Percentiles rank a stretch among this genome's conserved stretches.
phyloP scores from a whole-genome alignment of 2,113 vertebrate genomes.

The Ginglymostoma cirratum region DNA sequence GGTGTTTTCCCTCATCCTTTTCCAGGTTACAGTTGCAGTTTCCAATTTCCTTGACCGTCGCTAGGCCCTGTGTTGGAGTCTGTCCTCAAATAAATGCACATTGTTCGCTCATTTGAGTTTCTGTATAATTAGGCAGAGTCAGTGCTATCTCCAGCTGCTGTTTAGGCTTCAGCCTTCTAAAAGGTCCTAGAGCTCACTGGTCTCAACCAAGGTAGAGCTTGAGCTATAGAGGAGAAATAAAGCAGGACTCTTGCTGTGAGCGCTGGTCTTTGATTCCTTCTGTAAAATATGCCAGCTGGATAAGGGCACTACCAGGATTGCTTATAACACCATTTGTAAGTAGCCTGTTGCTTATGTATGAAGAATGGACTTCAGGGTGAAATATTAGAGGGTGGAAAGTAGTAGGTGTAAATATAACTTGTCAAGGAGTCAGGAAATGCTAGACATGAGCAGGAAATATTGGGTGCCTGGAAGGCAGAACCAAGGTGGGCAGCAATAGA shows the following conservation, averaged over 20 bases:
- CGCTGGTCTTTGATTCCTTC: not conserved
- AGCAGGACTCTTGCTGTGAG: not conserved
- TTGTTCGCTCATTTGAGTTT: not conserved
- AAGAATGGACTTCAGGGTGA: not conserved
- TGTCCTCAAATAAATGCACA: slow-evolving; percentile 9
- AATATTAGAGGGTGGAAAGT: not conserved
- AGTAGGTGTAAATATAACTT: not conserved
- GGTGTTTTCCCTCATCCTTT: slow-evolving; percentile 17
- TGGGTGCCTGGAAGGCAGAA: not conserved
- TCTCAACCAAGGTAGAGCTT: not conserved
- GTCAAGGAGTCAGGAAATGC: not conserved
- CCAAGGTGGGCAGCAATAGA: not conserved
- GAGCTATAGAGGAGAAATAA: not conserved
- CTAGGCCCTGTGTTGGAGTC: not conserved
- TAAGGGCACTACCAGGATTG: not conserved
- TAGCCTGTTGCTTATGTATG: not conserved
- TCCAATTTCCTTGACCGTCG: slow-evolving; percentile 21
- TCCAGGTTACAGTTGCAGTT: slow-evolving; percentile 11
- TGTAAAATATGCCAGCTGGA: not conserved
- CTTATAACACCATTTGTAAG: not conserved
- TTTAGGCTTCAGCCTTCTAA: not conserved
- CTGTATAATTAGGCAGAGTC: not conserved
- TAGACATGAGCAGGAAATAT: not conserved
- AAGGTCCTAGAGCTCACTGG: not conserved
- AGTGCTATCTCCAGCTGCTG: not conserved